Evolutionary conservation across 2,797 vertebrate species (phyloP).

Genomic region (Tenualosa thibaudeaui): DNA sequence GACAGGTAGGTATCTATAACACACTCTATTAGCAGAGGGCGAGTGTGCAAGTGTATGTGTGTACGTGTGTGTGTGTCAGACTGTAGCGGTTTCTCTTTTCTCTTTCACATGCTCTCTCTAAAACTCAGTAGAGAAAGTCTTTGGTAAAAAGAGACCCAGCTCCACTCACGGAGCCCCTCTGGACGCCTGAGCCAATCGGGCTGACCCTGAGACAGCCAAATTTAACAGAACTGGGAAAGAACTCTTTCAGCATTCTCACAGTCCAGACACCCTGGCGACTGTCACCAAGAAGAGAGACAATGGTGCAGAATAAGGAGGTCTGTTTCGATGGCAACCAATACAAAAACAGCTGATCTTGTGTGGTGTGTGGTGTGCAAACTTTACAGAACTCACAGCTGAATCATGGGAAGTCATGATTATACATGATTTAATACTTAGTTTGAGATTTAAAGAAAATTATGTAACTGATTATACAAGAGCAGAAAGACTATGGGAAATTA

Average conservation of each 20-base stretch:
- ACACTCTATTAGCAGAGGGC: no score
- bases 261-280: background rate
- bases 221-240: background rate
- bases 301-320: background rate
- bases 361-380: background rate
- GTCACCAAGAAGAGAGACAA: background rate
- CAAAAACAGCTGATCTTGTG: constrained; percentile 13
- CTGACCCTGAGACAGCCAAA: background rate
- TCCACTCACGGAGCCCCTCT: background rate
- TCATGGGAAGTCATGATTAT: background rate
- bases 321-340: background rate
- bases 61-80: no score
- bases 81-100: no score
- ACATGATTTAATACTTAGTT: background rate
- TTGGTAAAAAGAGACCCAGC: background rate
- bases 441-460: background rate
- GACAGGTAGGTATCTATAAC: no score
- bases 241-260: background rate
- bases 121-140: background rate
- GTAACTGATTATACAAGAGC: background rate
- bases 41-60: no score
- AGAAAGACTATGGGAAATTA: background rate
- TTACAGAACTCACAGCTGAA: background rate
- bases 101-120: no score
- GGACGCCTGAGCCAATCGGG: background rate